Base-by-base conservation (phyloP, 2,797 vertebrate species). In the Pseudomugil gertrudae region DNA sequence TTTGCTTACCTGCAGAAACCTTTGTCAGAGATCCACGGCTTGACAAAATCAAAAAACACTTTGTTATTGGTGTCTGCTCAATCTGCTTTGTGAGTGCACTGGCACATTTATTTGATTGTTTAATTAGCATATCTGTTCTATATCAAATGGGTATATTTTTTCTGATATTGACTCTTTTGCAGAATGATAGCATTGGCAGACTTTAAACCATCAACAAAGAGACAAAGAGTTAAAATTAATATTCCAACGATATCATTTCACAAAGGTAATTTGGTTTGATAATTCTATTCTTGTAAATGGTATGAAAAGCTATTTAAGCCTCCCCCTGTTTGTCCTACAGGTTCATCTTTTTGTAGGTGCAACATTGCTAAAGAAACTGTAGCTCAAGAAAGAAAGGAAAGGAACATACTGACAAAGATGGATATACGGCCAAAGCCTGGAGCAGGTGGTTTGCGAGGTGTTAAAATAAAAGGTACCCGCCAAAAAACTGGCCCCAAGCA, bases 1-100 rank as follows among this genome's bases (percentile, higher is more conserved):
- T 58, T 85, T 51, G 23, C 59, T 40, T 69, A 48, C 14, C 53
- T 75, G 3, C 33, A 90, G 53, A 90, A 73, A 54, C 84, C 53
- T 66, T 52, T 79, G 14, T 40, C 36, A 33, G 59, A 19, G 1
- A 84, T 65, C 76, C 69, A 69, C 32, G 48, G 66, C 48, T 76
- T 81, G 75, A 79, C 38, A 59, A 73, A 56, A 52, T 23, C 35
- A 61, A 59, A 32, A 13, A 77, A 71, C 55, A 14, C 54, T 0
- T 74, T 74, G 11, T 47, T 80, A 0, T 38, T 78, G 33, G 72
- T 80, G 59, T 84, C 89, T 43, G 74, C 75, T 61, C 89, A 87
- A 62, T 75, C 85, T 76, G 7, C 89, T 23, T 78, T 93, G 92
- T 94, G 69, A 93, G 92, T 91, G 72, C 33, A n/a, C n/a, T n/a